These are phyloP conservation scores for Epizoanthus fatuus DNA, from an alignment of 92 coral and sea anemone genomes.

Conservation along the genomic window DNA sequence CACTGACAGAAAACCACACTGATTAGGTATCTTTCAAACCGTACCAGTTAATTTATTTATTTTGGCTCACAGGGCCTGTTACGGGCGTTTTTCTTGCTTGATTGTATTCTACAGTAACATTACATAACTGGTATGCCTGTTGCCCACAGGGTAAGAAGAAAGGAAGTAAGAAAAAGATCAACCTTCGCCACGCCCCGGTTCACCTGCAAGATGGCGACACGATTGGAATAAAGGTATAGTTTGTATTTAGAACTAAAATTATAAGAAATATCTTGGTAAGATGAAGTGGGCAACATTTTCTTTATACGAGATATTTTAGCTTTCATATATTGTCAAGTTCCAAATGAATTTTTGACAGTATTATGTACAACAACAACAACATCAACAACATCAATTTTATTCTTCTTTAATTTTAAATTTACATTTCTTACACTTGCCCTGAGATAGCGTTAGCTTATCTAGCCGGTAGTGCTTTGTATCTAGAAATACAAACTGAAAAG, in stretches of 20 bases:
- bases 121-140: neutral
- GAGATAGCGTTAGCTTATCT: too few species aligned
- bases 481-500: too few species aligned
- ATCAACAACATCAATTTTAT: too few species aligned
- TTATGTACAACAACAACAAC: too few species aligned
- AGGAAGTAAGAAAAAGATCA: conserved; percentile 66
- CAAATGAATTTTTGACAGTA: too few species aligned
- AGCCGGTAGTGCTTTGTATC: too few species aligned
- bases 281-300: neutral
- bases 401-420: too few species aligned
- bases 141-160: conserved; percentile 51
- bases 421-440: too few species aligned
- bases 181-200: conserved; percentile 82
- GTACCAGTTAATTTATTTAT: neutral
- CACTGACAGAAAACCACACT: neutral
- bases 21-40: neutral
- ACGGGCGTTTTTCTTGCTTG: too few species aligned
- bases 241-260: neutral
- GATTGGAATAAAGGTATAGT: conserved; percentile 84
- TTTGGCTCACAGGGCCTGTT: neutral
- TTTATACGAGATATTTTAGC: too few species aligned
- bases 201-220: conserved; percentile 86
- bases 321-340: too few species aligned
- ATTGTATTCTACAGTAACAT: neutral
- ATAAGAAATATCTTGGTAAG: neutral